Evolutionary conservation across 2,113 vertebrate genomes (phyloP).

Genomic region (Micromys minutus): DNA sequence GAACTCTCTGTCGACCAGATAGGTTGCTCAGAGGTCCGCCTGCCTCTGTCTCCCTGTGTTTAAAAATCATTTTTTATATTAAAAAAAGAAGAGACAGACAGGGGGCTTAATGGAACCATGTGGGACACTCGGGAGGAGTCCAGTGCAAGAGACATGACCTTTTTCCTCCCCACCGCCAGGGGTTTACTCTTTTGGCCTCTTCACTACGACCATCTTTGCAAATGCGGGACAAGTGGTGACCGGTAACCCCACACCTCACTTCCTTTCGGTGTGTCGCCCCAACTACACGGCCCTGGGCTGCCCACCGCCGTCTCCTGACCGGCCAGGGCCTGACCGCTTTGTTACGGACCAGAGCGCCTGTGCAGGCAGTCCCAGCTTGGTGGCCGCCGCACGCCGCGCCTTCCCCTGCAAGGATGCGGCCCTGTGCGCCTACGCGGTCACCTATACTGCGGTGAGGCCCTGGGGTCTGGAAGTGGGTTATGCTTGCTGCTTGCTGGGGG

Average conservation of each 20-base stretch:
- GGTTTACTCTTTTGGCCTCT: slow-evolving; percentile 94
- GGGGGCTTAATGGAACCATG: not conserved
- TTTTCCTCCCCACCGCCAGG: slow-evolving; percentile 80
- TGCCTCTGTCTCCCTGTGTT: not conserved
- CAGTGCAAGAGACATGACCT: not conserved
- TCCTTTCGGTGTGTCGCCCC: slow-evolving; percentile 93
- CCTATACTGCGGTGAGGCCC: slow-evolving; percentile 91
- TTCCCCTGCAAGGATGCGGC: slow-evolving; percentile 95
- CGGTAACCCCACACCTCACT: slow-evolving; percentile 93
- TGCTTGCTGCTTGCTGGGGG: no score
- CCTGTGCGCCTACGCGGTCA: slow-evolving; percentile 90
- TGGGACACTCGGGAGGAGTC: not conserved
- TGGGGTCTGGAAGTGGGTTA: rapidly evolving
- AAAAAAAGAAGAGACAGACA: not conserved
- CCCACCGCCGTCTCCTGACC: slow-evolving; percentile 81
- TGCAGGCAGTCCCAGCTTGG: slow-evolving; percentile 89
- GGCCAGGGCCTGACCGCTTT: slow-evolving; percentile 84
- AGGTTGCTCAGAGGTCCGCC: not conserved
- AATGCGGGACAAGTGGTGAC: slow-evolving; percentile 95
- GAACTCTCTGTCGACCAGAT: no score
- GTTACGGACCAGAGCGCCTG: slow-evolving; percentile 90
- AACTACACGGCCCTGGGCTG: slow-evolving; percentile 95
- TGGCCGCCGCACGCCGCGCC: slow-evolving; percentile 91
- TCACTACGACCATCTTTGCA: slow-evolving; percentile 93
- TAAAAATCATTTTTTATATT: not conserved